Conservation (phyloP, 2,113 vertebrate genomes). For the Chiloscyllium plagiosum region DNA sequence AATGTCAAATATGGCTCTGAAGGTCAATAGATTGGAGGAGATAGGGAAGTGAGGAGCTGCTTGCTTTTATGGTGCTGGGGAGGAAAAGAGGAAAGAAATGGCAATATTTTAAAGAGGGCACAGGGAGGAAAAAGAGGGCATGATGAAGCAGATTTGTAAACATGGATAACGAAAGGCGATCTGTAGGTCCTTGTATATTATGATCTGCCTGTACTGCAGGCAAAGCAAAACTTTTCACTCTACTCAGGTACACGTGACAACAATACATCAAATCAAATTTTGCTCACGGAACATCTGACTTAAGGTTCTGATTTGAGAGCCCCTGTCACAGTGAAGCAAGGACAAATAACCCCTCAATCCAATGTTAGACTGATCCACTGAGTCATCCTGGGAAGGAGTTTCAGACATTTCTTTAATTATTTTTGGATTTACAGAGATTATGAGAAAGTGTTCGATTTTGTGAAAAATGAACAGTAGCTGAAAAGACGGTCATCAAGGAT, state of each 20-base stretch:
- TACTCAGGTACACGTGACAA: too few species aligned
- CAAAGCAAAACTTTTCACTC: too few species aligned
- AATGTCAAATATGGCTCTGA: neutral
- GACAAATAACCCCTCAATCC: neutral
- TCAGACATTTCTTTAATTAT: neutral
- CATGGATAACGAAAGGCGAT: neutral
- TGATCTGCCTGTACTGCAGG: too few species aligned
- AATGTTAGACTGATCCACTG: neutral
- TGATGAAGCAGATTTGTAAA: neutral
- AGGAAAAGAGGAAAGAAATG: neutral
- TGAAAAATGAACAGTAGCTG: neutral
- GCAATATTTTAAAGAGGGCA: neutral
- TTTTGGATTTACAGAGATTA: neutral
- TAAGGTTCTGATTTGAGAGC: neutral
- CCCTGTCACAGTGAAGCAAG: neutral
- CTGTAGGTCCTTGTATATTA: too few species aligned
- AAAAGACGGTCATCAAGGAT: neutral
- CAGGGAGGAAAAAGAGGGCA: neutral
- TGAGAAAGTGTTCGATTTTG: neutral
- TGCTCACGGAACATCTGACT: neutral
- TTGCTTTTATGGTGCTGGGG: neutral
- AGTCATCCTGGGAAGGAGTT: neutral
- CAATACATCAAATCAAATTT: too few species aligned
- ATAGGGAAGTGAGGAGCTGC: neutral
- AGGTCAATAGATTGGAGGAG: neutral